These are phyloP conservation scores for Perodicticus potto DNA, from an alignment of 2,797 vertebrate genomes.

Conservation along the genomic window DNA sequence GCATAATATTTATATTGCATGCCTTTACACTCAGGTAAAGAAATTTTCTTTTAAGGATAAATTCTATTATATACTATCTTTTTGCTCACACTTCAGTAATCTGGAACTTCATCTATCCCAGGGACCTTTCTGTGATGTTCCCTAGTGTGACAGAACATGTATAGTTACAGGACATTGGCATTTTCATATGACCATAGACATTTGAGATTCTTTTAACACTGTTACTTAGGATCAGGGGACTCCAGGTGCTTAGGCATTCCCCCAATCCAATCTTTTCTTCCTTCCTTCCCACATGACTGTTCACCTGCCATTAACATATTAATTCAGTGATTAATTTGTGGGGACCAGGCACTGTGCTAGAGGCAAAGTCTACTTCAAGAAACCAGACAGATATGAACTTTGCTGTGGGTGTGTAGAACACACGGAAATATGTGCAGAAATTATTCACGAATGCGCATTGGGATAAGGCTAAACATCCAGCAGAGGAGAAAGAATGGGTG, in stretches of 20 bases:
- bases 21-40: background rate
- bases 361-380: background rate
- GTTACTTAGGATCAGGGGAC: background rate
- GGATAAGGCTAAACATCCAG: background rate
- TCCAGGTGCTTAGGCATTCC: background rate
- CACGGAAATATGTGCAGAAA: background rate
- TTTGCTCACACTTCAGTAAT: background rate
- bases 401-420: background rate
- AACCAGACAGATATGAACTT: background rate
- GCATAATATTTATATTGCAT: background rate
- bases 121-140: background rate
- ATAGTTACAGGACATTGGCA: background rate
- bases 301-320: background rate
- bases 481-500: background rate
- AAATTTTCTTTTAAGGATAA: background rate
- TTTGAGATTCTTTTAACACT: background rate
- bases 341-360: background rate
- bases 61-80: background rate
- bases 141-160: background rate
- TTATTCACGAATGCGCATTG: background rate
- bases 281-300: background rate
- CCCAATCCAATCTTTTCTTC: background rate
- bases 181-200: background rate
- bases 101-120: background rate
- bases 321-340: background rate